These are phyloP conservation scores for Diogma glabrata DNA, from an alignment of 2,888 invertebrate species.

Conservation along the genomic window DNA sequence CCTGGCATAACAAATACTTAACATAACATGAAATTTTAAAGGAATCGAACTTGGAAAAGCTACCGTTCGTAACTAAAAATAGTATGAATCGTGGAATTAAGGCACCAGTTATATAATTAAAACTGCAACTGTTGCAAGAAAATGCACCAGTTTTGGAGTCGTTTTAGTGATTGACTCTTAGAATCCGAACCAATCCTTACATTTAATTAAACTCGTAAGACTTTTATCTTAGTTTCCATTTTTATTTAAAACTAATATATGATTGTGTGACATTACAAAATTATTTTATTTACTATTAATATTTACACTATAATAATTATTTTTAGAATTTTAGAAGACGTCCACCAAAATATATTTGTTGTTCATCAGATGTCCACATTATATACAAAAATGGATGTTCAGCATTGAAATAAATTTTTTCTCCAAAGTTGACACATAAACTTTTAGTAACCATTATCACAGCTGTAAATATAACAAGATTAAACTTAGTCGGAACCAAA, in stretches of 20 bases:
- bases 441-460: not conserved
- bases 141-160: no score
- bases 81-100: no score
- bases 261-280: no score
- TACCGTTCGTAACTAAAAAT: no score
- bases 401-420: conserved; percentile 1
- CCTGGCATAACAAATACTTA: no score
- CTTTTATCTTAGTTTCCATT: not conserved
- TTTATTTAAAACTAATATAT: not conserved
- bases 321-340: not conserved
- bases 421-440: not conserved
- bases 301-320: not conserved
- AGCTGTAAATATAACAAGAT: not conserved
- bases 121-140: no score
- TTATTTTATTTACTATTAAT: not conserved
- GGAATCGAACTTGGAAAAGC: no score
- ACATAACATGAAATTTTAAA: no score
- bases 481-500: not conserved
- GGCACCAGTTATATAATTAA: no score
- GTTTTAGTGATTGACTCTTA: no score
- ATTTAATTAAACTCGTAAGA: no score
- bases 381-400: conserved; percentile 11
- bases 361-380: not conserved
- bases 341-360: conserved; percentile 1
- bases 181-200: no score